phyloP scores from a whole-genome alignment of 1,140 invertebrate genomes.

The Protaetia brevitarsis region DNA sequence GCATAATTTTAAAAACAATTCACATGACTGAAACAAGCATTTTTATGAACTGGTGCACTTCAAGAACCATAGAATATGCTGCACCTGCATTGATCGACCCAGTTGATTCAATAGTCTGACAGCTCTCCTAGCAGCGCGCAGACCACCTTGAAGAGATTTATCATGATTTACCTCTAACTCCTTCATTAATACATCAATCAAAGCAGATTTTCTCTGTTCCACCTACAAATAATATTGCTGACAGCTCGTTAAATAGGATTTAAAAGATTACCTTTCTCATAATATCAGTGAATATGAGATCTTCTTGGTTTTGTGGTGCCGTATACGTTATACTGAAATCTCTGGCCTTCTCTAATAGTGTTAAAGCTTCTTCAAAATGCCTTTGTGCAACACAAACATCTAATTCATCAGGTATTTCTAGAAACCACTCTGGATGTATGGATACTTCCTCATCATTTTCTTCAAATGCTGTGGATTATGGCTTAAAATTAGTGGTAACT shows the following conservation, averaged over 20 bases:
- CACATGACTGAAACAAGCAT: conserved; percentile 62
- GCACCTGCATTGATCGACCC: conserved; percentile 68
- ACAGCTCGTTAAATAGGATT: not conserved
- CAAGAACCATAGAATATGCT: not conserved
- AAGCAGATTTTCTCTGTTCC: conserved; percentile 69
- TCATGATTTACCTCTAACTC: conserved; percentile 85
- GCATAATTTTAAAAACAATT: conserved; percentile 82
- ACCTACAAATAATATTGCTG: conserved; percentile 53
- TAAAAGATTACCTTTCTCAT: conserved; percentile 50
- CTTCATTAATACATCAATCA: conserved; percentile 82
- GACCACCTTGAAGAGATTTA: conserved; percentile 89
- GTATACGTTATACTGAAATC: conserved; percentile 53
- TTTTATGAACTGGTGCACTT: not conserved
- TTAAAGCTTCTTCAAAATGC: conserved; percentile 93
- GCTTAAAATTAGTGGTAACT: no score
- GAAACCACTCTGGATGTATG: conserved; percentile 80
- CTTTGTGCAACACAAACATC: conserved; percentile 97
- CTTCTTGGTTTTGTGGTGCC: conserved; percentile 48
- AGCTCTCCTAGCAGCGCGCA: conserved; percentile 80
- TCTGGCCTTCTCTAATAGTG: conserved; percentile 74
- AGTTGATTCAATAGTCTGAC: conserved; percentile 85
- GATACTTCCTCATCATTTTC: conserved; percentile 56
- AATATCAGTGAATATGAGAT: conserved; percentile 48
- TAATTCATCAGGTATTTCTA: conserved; percentile 90
- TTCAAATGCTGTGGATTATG: conserved; percentile 47